Evolutionary conservation across 1,140 invertebrate species (phyloP).

Genomic region (Andrena cerasifolii): DNA sequence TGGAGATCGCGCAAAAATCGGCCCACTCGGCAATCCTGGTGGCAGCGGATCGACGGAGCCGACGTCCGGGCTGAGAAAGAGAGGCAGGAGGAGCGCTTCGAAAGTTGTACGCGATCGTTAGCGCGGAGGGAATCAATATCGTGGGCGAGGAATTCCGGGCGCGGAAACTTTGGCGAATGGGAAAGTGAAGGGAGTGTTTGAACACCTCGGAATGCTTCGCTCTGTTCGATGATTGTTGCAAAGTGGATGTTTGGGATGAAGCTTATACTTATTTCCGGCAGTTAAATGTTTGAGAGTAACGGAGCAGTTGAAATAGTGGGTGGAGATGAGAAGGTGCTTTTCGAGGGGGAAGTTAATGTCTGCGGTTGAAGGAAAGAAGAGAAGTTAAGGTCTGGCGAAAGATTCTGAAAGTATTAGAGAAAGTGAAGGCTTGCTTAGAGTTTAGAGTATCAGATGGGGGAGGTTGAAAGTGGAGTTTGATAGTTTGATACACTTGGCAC

Average conservation of each 20-base stretch:
- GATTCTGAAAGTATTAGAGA: too few relatives aligned
- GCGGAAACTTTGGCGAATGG: neutral
- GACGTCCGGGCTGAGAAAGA: neutral
- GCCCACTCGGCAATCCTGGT: slow-evolving; percentile 14
- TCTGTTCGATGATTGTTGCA: too few relatives aligned
- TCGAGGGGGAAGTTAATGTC: too few relatives aligned
- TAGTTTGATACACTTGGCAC: too few relatives aligned
- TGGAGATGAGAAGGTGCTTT: too few relatives aligned
- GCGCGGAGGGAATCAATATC: slow-evolving; percentile 8
- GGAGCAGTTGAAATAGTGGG: slow-evolving; percentile 7
- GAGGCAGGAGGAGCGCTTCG: neutral
- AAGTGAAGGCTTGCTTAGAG: too few relatives aligned
- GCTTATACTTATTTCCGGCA: neutral
- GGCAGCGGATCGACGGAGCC: slow-evolving; percentile 15
- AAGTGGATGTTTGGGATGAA: too few relatives aligned
- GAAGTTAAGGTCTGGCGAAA: too few relatives aligned
- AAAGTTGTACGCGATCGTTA: slow-evolving; percentile 35
- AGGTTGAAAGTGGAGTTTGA: too few relatives aligned
- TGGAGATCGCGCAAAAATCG: slow-evolving; percentile 54
- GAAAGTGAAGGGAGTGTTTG: neutral
- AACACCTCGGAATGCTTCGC: neutral
- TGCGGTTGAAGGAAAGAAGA: too few relatives aligned
- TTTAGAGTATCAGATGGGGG: too few relatives aligned
- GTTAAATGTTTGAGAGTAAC: too few relatives aligned
- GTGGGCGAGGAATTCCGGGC: neutral